A percentile compares a stretch with the other conserved stretches of the same genome.
Evolutionary conservation across 2,113 vertebrate genomes (phyloP).

Genomic region (Copsychus sechellarum): DNA sequence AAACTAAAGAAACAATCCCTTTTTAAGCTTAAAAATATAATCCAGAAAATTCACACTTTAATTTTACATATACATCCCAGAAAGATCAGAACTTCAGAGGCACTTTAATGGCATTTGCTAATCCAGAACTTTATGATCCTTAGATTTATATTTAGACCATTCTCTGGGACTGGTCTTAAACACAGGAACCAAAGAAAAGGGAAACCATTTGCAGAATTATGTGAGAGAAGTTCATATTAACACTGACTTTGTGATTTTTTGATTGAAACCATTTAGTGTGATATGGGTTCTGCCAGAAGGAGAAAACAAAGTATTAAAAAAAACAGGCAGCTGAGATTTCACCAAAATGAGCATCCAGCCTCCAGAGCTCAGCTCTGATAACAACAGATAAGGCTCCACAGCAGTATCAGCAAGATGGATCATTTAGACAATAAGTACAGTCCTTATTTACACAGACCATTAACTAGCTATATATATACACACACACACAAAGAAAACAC

Average conservation of each 20-base stretch:
- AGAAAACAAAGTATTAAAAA: background rate
- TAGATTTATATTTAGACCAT: background rate
- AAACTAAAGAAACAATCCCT: background rate
- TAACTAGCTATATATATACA: background rate
- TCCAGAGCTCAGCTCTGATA: background rate
- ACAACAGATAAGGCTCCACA: background rate
- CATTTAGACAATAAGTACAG: background rate
- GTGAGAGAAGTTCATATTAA: background rate
- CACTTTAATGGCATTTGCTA: background rate
- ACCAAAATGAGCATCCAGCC: background rate
- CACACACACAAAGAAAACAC: background rate
- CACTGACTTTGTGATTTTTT: background rate
- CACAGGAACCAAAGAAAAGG: background rate
- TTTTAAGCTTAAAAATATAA: background rate
- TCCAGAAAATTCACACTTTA: background rate
- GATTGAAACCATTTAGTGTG: background rate
- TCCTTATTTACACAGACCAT: slow-evolving; percentile 12
- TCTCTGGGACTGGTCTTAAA: background rate
- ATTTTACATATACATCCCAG: background rate
- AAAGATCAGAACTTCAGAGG: background rate
- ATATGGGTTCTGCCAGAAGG: background rate
- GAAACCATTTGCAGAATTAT: background rate
- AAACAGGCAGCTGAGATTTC: background rate
- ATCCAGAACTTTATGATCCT: background rate
- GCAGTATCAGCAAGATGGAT: background rate